phyloP scores from a whole-genome alignment of 2,113 vertebrate species.

The Motacilla alba region DNA sequence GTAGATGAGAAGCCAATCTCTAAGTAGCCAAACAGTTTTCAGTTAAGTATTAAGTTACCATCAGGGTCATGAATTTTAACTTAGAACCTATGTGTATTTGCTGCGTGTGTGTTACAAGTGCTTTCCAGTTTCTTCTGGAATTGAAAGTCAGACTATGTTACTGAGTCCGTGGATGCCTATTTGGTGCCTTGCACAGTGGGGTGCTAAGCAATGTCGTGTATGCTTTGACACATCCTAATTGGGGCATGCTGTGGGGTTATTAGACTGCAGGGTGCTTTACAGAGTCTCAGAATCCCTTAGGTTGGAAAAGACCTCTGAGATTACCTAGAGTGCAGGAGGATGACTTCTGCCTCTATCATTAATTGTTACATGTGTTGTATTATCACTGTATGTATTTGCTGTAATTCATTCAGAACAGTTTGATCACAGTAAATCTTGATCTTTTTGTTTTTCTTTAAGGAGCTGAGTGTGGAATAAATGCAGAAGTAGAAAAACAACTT shows the following conservation, averaged over 20 bases:
- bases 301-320: neutral
- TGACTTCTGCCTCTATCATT: neutral
- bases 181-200: neutral
- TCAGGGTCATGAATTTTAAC: neutral
- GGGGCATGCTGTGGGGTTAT: neutral
- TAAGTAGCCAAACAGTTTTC: neutral
- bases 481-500: constrained; percentile 91
- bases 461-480: constrained; percentile 89
- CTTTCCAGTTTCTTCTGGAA: neutral
- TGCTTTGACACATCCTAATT: neutral
- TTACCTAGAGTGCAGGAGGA: neutral
- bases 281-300: neutral
- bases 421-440: neutral
- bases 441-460: constrained; percentile 71
- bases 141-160: neutral
- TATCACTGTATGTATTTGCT: neutral
- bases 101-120: rapidly evolving
- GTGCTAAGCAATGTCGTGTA: neutral
- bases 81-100: neutral
- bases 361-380: neutral
- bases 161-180: rapidly evolving
- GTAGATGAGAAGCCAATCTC: neutral
- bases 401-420: neutral
- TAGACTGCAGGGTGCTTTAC: neutral
- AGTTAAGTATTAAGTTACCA: neutral